Base-by-base conservation (phyloP, 92 coral and sea anemone genomes). In the Paramuricea clavata region DNA sequence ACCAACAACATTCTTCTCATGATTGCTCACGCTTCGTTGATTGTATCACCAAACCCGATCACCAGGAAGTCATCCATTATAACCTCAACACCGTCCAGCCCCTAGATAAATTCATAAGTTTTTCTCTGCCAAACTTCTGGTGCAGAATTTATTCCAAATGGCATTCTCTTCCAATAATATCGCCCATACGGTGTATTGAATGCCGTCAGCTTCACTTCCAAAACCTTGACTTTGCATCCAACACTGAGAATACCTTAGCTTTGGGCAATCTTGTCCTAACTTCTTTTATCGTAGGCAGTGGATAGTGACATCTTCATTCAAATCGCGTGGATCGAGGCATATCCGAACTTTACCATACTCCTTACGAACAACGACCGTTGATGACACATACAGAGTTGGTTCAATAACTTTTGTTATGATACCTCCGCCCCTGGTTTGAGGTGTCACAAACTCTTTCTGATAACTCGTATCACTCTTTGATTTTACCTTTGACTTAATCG, bases 221-320 rank as follows among this genome's bases (percentile, higher is more conserved):
- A 33, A 82, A 82, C 26, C 90, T 79, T 16, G 42, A 42, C 36
- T 87, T 79, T 19, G 78, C 86, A 80, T n/a, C n/a, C n/a, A n/a
- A n/a, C n/a, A n/a, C n/a, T n/a, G n/a, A n/a, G n/a, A n/a, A n/a
- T n/a, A n/a, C 54, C 16, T 32, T 80, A 3, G 85, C 83, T 26
- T 78, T 78, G 50, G 44, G 21, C 12, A 49, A 69, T 25, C 49
- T 78, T 4, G 83, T 52, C 22, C 47, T 36, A 0, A 78, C 68
- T 27, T 78, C 69, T 0, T 77, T 60, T n/a, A 78, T 12, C 28
- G 83, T 54, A 1, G 83, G 83, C 50, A 54, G 70, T 0, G 83
- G 83, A 78, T 78, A 78, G 26, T 78, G 83, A 17, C 50, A 25
- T 15, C 54, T 12, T 27, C 34, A 54, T 73, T 73, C 6, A 73